phyloP scores from a whole-genome alignment of 1,140 invertebrate genomes.

The Nymphalis io region DNA sequence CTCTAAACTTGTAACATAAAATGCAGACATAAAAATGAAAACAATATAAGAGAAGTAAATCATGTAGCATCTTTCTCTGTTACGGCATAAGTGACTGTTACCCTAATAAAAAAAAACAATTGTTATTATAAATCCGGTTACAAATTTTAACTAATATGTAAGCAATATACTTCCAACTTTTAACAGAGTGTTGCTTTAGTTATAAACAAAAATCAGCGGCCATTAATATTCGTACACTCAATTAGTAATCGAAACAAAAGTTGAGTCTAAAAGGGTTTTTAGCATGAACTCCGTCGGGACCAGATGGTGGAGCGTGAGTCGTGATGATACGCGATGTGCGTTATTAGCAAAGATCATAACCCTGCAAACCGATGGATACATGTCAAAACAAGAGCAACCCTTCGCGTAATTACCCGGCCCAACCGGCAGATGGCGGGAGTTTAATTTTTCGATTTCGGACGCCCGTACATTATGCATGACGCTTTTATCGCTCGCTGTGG shows the following conservation, averaged over 20 bases:
- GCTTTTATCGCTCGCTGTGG: conserved; percentile 76
- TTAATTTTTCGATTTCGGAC: conserved; percentile 80
- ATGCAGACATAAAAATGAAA: too few relatives aligned
- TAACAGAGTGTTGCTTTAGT: background rate
- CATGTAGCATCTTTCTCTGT: too few relatives aligned
- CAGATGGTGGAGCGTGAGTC: conserved; percentile 34
- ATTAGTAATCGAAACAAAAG: conserved; percentile 46
- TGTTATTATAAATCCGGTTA: too few relatives aligned
- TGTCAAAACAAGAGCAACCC: conserved; percentile 68
- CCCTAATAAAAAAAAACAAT: too few relatives aligned
- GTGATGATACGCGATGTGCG: conserved; percentile 49
- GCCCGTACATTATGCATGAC: conserved; percentile 73
- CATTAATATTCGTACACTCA: conserved; percentile 43
- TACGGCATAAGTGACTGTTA: too few relatives aligned
- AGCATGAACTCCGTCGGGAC: conserved; percentile 41
- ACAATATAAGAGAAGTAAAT: too few relatives aligned
- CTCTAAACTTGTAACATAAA: too few relatives aligned
- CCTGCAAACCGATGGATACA: conserved; percentile 58
- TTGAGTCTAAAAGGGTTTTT: conserved; percentile 44
- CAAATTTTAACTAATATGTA: background rate
- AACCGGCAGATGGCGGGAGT: conserved; percentile 70
- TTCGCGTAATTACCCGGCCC: conserved; percentile 64
- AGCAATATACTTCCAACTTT: background rate
- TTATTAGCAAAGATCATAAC: conserved; percentile 65
- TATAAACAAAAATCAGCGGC: conserved; percentile 11